Base-by-base conservation (phyloP, 2,113 vertebrate genomes). In the Pelodiscus sinensis region DNA sequence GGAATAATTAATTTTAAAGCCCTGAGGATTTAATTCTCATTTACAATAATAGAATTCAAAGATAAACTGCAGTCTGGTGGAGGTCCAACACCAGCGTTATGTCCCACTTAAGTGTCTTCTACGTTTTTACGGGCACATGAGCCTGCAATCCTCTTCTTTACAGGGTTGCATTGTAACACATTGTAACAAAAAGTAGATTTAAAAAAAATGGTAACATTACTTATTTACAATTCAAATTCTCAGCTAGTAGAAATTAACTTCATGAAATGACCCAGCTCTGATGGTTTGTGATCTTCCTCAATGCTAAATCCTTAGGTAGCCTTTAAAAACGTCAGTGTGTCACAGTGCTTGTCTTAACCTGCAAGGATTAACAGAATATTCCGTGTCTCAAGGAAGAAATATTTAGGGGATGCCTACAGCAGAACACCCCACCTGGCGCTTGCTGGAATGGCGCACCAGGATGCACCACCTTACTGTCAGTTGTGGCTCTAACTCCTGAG, bases 271-370 rank as follows among this genome's bases (percentile, higher is more conserved):
- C 68, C 9, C n/a, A 73, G 18, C n/a, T 21, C n/a, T 38, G n/a
- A 19, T 38, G 19, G 10, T 73, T 19, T 73, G 18, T 82, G 50
- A 35, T 27, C 25, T 25, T 86, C 79, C 21, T 10, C 13, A 44
- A 3, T 82, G n/a, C 54, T 89, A 24, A 90, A 82, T 55, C 85
- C 62, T 38, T 2, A 51, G 0, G 2, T 22, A 87, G 55, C 52
- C 88, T 14, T 21, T 27, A 58, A 90, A 35, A 2, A 1, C n/a
- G 55, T 85, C 79, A 29, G 87, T 50, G 8, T n/a, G n/a, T 79
- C 0, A 0, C 13, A 81, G 83, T 2, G 2, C 12, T 51, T 1
- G 4, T 2, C 1, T 51, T 56, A 57, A 86, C 27, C 27, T 25
- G 5, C 8, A 83, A 89, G 85, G 88, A 68, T 29, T 85, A 44